Base-by-base conservation (phyloP, 2,888 invertebrate genomes). In the Pachliopta kotzebuea region DNA sequence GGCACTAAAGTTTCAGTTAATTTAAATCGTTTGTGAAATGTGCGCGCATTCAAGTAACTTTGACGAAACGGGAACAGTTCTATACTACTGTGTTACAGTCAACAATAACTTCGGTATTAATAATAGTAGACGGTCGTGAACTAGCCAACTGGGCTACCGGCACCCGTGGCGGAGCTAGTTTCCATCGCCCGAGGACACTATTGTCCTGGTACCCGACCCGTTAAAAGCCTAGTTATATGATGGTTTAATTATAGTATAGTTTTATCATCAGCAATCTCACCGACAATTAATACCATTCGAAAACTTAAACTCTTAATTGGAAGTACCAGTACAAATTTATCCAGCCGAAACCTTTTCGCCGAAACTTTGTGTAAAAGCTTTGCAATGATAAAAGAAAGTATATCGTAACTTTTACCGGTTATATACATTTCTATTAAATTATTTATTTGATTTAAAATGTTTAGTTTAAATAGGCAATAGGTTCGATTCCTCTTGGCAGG, bases 271-370 rank as follows among this genome's bases (percentile, higher is more conserved):
- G 45, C 2, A 59, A 9, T 29, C 21, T 50, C 31, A 4, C 9
- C n/a, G 29, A 59, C 50, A 50, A 21, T 50, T 50, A 31, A 52
- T 52, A 21, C 29, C 50, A 49, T 29, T 50, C n/a, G 29, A 50
- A 59, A 59, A 59, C 59, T 29, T 21, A 14, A 29, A 59, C 50
- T 50, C 17, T 50, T 58, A 23, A 49, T 26, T 21, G n/a, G 45
- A 58, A 59, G 20, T 49, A 59, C 50, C 1, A 26, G 23, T 45
- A 52, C 26, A 29, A 17, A 26, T 29, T 14, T n/a, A 24, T 50
- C 20, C 50, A 2, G 8, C 8, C 18, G 55, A 14, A 53, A 14
- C 7, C 23, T 23, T 24, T 14, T 17, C 53, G 18, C 18, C 24
- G 6, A 3, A 53, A 24, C 4, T 56, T 56, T 17, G 2, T 8